phyloP scores from a whole-genome alignment of 2,113 vertebrate genomes.

The Alosa alosa region DNA sequence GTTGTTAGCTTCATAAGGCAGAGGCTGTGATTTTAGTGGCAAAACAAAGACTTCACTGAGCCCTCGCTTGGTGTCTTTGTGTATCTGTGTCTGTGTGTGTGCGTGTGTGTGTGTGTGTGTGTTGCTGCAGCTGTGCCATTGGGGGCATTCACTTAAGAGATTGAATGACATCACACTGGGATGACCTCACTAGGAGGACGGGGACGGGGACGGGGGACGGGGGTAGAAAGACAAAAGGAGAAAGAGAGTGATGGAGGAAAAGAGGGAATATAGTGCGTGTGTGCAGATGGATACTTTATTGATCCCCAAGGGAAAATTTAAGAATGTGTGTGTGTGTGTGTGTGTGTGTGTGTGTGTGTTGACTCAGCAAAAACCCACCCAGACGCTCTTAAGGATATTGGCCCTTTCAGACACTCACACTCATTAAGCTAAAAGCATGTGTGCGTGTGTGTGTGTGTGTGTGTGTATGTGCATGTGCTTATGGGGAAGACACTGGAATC shows the following conservation, averaged over 20 bases:
- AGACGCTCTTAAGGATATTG: constrained; percentile 61
- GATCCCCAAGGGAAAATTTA: not conserved
- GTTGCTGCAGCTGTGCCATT: constrained; percentile 67
- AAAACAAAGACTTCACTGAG: not conserved
- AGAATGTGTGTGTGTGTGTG: constrained; percentile 14
- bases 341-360: not conserved
- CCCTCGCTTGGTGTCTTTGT: not conserved
- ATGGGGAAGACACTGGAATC: not conserved
- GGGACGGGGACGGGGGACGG: constrained; percentile 33
- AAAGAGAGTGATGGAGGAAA: not conserved
- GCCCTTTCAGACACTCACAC: constrained; percentile 47
- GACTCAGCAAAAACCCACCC: constrained; percentile 58
- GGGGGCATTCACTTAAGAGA: constrained; percentile 68
- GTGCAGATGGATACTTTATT: too few relatives aligned
- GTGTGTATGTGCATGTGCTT: not conserved
- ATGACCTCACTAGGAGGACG: constrained; percentile 10
- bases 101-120: not conserved
- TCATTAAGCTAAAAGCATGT: constrained; percentile 73
- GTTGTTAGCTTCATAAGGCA: not conserved
- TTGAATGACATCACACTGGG: constrained; percentile 70
- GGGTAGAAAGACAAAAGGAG: constrained; percentile 10
- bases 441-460: not conserved
- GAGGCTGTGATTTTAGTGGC: too few relatives aligned
- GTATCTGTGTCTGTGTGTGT: not conserved
- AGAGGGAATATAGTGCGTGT: not conserved